These are phyloP conservation scores for Piscicola geometra DNA, from an alignment of 2,888 invertebrate genomes.

Conservation along the genomic window DNA sequence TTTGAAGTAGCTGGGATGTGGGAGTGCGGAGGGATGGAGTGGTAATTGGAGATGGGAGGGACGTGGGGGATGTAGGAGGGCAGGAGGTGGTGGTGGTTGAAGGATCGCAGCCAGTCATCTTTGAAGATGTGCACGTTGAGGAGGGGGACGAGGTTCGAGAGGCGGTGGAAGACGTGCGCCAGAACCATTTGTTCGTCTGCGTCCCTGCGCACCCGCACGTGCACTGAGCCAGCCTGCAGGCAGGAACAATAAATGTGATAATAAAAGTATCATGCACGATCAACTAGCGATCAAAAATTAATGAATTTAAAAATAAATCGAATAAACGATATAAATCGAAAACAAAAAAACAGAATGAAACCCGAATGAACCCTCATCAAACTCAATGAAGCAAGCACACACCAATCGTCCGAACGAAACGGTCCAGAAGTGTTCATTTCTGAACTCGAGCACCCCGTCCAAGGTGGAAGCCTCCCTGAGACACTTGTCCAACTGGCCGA, in stretches of 20 bases:
- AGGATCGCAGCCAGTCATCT: conserved; percentile 54
- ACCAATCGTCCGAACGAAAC: conserved; percentile 63
- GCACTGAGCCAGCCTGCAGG: conserved; percentile 60
- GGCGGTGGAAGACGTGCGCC: conserved; percentile 61
- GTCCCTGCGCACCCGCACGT: conserved; percentile 62
- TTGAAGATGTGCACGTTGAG: conserved; percentile 62
- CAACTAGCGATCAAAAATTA: too few species aligned
- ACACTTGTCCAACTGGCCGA: conserved; percentile 63
- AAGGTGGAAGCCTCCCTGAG: conserved; percentile 63
- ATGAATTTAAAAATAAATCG: too few species aligned
- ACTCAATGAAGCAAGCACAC: conserved; percentile 40
- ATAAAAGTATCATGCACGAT: too few species aligned
- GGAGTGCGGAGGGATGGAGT: not conserved
- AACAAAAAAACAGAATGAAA: too few species aligned
- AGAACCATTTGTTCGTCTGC: conserved; percentile 64
- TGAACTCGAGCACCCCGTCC: conserved; percentile 65
- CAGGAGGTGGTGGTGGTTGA: not conserved
- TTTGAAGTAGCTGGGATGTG: not conserved
- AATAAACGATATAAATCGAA: too few species aligned
- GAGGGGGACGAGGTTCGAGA: conserved; percentile 60
- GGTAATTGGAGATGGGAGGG: not conserved
- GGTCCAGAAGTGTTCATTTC: conserved; percentile 65
- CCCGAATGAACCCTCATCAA: too few species aligned
- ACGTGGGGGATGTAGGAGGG: not conserved
- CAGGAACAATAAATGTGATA: too few species aligned